Evolutionary conservation across 2,888 invertebrate species (phyloP).

Genomic region (Limnephilus marmoratus): DNA sequence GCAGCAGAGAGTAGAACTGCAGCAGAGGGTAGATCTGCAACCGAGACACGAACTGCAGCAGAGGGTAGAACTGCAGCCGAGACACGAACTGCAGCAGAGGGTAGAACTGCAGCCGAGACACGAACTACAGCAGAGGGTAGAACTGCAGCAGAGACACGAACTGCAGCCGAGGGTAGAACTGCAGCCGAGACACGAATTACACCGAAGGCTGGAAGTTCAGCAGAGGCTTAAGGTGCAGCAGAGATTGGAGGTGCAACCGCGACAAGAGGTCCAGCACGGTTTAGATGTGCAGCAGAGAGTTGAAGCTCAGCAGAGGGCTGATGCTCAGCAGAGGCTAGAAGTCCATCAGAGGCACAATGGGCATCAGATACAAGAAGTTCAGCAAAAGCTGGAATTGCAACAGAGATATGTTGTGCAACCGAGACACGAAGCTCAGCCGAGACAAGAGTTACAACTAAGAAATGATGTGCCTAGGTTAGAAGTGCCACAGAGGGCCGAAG

Average conservation of each 20-base stretch:
- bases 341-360: background rate
- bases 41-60: background rate
- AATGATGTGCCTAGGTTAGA: background rate
- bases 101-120: background rate
- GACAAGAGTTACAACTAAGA: background rate
- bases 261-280: background rate
- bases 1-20: background rate
- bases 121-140: slow-evolving; percentile 7
- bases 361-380: background rate
- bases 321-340: background rate
- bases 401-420: background rate
- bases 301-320: slow-evolving; percentile 3
- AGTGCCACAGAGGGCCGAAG: background rate
- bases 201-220: background rate
- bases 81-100: background rate
- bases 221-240: background rate
- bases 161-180: background rate
- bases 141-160: slow-evolving; percentile 7
- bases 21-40: background rate
- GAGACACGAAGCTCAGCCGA: background rate
- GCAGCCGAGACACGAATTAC: background rate
- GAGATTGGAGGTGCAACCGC: background rate
- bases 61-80: background rate
- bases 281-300: background rate
- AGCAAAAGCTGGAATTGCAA: background rate